A percentile compares a stretch with the other conserved stretches of the same genome.
Conservation (phyloP, 1,140 invertebrate species). For the Pseudomyrmex sp. region DNA sequence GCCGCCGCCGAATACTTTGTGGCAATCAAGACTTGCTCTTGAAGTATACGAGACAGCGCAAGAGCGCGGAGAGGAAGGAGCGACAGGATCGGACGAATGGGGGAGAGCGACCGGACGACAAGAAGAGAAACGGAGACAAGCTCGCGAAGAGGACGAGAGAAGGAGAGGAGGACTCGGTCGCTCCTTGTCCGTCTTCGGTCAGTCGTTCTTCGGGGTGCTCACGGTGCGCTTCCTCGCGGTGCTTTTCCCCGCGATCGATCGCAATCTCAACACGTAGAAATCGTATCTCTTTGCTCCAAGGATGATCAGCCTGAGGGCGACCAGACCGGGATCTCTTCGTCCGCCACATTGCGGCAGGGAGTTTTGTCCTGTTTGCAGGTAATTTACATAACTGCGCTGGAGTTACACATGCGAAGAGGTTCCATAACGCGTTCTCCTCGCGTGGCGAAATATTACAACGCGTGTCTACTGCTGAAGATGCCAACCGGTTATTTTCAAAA, state of each 20-base stretch:
- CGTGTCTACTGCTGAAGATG: neutral
- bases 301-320: slow-evolving; percentile 77
- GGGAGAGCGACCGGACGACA: slow-evolving; percentile 32
- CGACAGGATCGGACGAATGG: slow-evolving; percentile 46
- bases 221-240: slow-evolving; percentile 35
- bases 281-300: neutral
- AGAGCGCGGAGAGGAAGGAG: slow-evolving; percentile 48
- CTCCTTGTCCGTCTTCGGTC: slow-evolving; percentile 69
- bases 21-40: slow-evolving; percentile 76
- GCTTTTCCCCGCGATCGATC: slow-evolving; percentile 62
- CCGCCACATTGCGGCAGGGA: slow-evolving; percentile 79
- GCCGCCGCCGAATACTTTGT: slow-evolving; percentile 76
- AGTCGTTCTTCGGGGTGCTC: slow-evolving; percentile 65
- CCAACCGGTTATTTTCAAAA: neutral
- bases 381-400: slow-evolving; percentile 47
- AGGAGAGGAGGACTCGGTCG: slow-evolving; percentile 46
- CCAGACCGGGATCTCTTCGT: slow-evolving; percentile 67
- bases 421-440: too few relatives aligned
- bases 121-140: slow-evolving; percentile 64
- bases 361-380: slow-evolving; percentile 81
- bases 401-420: too few relatives aligned
- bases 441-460: neutral
- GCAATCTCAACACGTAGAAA: neutral
- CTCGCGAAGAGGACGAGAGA: slow-evolving; percentile 50
- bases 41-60: slow-evolving; percentile 63